These are phyloP conservation scores for Dissostichus mawsoni DNA, from an alignment of 2,113 vertebrate genomes.

Conservation along the genomic window DNA sequence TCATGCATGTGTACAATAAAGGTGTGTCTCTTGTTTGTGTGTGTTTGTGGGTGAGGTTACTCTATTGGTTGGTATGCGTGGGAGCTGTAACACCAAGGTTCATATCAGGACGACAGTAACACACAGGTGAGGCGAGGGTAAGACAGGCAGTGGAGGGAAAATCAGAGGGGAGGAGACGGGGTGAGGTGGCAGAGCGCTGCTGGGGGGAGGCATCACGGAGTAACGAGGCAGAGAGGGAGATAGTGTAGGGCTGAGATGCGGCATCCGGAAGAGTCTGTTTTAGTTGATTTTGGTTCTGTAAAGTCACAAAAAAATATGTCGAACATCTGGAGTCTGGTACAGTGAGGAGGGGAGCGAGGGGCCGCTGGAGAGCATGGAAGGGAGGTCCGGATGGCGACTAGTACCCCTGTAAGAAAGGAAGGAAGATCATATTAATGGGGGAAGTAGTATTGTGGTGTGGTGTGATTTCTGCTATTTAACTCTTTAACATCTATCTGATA, in stretches of 20 bases:
- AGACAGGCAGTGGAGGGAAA: conserved; percentile 37
- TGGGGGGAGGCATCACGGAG: neutral
- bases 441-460: neutral
- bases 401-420: conserved; percentile 75
- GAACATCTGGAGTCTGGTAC: conserved; percentile 79
- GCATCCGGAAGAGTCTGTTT: conserved; percentile 77
- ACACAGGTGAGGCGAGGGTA: conserved; percentile 56
- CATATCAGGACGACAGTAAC: conserved; percentile 78
- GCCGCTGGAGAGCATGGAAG: conserved; percentile 45
- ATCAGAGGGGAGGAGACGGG: conserved; percentile 22
- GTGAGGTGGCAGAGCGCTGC: conserved; percentile 23
- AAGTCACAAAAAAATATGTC: conserved; percentile 84
- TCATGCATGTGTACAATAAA: conserved; percentile 29
- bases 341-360: conserved; percentile 62
- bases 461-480: neutral
- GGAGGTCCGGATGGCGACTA: conserved; percentile 66
- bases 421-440: neutral
- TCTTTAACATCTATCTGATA: neutral
- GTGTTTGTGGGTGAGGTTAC: conserved; percentile 64
- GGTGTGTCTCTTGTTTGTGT: conserved; percentile 45
- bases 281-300: conserved; percentile 76
- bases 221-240: neutral
- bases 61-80: conserved; percentile 34
- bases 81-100: conserved; percentile 60
- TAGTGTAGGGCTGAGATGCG: conserved; percentile 36